Base-by-base conservation (phyloP, 2,797 vertebrate species). In the Mionectes olivaceus region DNA sequence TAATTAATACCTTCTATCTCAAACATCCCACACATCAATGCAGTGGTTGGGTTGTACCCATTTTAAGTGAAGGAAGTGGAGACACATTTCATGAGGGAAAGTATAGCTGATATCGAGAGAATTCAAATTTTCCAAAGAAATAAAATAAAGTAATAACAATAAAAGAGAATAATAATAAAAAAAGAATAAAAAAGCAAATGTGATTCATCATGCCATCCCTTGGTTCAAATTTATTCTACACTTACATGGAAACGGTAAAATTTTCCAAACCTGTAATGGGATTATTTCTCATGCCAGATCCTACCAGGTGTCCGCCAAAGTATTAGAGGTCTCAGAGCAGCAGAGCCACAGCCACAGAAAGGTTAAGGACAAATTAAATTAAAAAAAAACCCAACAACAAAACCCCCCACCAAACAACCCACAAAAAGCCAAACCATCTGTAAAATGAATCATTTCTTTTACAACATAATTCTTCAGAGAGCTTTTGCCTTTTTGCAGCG, bases 381-480 rank as follows among this genome's bases (percentile, higher is more conserved):
- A 46, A 33, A 43, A 10, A 47, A 25, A 5, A 37, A 37, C 37
- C 37, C 9, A 37, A 37, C 37, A 37, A 37, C 10, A 9, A 47
- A 47, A 13, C 5, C 8, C 9, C 37, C 10, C 37, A 37, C 1
- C 10, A 75, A 57, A 33, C 5, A 18, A 15, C 23, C 4, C 22
- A 13, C 22, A 59, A 59, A 43, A 84, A 55, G 9, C 2, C 35
- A 60, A 81, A 37, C 13, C 47, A 63, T 19, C 18, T 74, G 33
- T 50, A 86, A 90, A 90, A 93, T 73, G 69, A 89, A 43, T 69
- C 3, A 90, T 84, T 79, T 87, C 25, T 83, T 55, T 81, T 39
- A 83, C 3, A 18, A 50, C 27, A 53, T 15, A 83, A 69, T 78
- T 80, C 57, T 71, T 57, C 50, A 30, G 43, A 56, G 68, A 87